These are phyloP conservation scores for Oreochromis spilurus DNA, from an alignment of 2,113 vertebrate species.

Conservation along the genomic window DNA sequence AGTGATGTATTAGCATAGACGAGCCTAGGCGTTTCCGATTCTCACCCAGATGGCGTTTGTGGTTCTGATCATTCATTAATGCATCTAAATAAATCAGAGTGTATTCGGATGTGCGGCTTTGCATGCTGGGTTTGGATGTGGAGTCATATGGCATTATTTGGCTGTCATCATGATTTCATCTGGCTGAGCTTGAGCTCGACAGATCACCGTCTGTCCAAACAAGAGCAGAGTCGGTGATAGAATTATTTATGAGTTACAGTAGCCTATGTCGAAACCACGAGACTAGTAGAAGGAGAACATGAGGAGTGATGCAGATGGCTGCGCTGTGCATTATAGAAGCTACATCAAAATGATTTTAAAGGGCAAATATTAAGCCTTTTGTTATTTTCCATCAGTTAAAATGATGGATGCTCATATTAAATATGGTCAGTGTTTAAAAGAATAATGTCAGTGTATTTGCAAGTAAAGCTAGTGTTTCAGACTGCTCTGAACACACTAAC, in stretches of 20 bases:
- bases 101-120: neutral
- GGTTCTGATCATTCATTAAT: neutral
- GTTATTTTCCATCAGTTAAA: neutral
- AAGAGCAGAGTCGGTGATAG: neutral
- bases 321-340: neutral
- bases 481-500: neutral
- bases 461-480: neutral
- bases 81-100: neutral
- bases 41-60: neutral
- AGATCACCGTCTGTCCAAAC: slow-evolving; percentile 23
- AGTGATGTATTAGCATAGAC: neutral
- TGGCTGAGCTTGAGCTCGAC: neutral
- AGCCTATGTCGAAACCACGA: neutral
- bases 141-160: slow-evolving; percentile 9
- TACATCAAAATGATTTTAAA: neutral
- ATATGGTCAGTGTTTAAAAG: neutral
- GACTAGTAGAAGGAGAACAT: neutral
- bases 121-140: neutral
- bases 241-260: slow-evolving; percentile 5
- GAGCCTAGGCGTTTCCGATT: neutral
- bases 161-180: slow-evolving; percentile 28
- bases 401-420: neutral
- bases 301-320: neutral
- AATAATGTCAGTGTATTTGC: neutral
- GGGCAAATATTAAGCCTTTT: neutral